phyloP scores from a whole-genome alignment of 2,888 invertebrate genomes.

The Aphrophora alni region DNA sequence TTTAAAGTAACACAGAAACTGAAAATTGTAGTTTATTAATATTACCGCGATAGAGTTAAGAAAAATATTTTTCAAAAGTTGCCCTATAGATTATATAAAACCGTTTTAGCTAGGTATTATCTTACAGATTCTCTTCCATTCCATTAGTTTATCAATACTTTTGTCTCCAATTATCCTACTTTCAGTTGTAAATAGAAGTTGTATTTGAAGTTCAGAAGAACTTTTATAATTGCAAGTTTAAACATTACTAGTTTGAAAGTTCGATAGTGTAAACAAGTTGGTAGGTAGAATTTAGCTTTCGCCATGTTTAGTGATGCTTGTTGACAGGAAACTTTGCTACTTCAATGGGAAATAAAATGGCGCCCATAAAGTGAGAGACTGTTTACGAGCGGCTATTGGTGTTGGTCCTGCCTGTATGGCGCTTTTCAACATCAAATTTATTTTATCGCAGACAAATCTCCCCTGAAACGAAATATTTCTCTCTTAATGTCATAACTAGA shows the following conservation, averaged over 20 bases:
- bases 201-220: neutral
- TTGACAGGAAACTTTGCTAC: constrained; percentile 1
- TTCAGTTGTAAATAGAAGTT: neutral
- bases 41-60: too few species aligned
- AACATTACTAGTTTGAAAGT: neutral
- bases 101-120: too few species aligned
- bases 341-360: constrained; percentile 6
- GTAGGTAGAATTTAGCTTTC: neutral
- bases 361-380: constrained; percentile 1
- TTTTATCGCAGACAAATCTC: constrained; percentile 6
- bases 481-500: neutral
- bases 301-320: neutral
- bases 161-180: neutral
- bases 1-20: too few species aligned
- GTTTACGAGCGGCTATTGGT: constrained; percentile 6
- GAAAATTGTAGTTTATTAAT: too few species aligned
- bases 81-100: too few species aligned
- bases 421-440: constrained; percentile 2
- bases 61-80: too few species aligned
- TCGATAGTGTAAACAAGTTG: neutral
- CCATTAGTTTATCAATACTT: too few species aligned
- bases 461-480: neutral
- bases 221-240: neutral
- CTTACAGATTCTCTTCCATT: too few species aligned
- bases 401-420: neutral